Conservation (phyloP, 2,113 vertebrate species). For the Phaethornis superciliosus region DNA sequence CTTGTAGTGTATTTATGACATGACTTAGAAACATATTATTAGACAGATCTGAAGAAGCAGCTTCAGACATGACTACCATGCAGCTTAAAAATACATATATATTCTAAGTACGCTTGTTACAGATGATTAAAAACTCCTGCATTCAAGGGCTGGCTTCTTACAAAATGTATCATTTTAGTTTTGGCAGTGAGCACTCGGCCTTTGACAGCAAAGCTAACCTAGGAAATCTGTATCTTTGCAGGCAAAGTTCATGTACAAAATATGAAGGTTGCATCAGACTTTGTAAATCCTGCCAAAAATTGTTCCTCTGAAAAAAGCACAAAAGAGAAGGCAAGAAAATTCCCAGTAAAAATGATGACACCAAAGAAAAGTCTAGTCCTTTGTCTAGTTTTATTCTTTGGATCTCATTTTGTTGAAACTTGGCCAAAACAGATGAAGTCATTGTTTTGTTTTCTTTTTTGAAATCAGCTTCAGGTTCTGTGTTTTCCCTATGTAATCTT, state of each 20-base stretch:
- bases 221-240: constrained; percentile 53
- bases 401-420: constrained; percentile 44
- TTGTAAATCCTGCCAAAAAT: constrained; percentile 41
- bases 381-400: constrained; percentile 65
- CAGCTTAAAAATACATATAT: background rate
- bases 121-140: constrained; percentile 9
- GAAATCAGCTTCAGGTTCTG: constrained; percentile 28
- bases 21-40: background rate
- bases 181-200: background rate
- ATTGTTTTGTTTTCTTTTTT: constrained; percentile 65
- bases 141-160: background rate
- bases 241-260: constrained; percentile 38
- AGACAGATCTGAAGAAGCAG: constrained; percentile 27
- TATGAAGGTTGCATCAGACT: constrained; percentile 62
- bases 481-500: constrained; percentile 5
- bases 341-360: constrained; percentile 69
- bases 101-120: background rate
- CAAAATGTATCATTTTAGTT: constrained; percentile 4
- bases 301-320: constrained; percentile 45
- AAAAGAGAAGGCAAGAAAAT: constrained; percentile 59
- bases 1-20: background rate
- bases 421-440: constrained; percentile 58
- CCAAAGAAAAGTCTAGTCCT: constrained; percentile 63
- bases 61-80: constrained; percentile 4
- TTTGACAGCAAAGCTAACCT: constrained; percentile 55